These are phyloP conservation scores for Diplodus sargus DNA, from an alignment of 2,797 vertebrate species.

Conservation along the genomic window DNA sequence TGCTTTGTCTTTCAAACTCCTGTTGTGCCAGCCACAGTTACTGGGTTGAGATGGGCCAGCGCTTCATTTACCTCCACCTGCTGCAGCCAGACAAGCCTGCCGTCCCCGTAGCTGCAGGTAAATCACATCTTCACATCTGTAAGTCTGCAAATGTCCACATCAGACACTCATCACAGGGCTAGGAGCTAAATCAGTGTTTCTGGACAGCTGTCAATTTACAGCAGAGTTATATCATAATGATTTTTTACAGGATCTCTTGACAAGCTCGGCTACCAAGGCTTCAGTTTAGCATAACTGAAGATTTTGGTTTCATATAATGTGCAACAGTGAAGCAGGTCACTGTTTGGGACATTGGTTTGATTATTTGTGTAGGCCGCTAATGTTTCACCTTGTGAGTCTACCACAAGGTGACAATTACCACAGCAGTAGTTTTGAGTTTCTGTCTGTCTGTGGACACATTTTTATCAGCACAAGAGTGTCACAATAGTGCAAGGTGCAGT, in stretches of 20 bases:
- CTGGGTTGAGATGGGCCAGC: constrained; percentile 91
- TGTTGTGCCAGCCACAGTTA: constrained; percentile 88
- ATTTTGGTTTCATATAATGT: too few relatives aligned
- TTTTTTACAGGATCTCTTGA: background rate
- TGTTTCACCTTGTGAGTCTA: too few relatives aligned
- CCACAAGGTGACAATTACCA: too few relatives aligned
- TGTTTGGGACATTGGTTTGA: too few relatives aligned
- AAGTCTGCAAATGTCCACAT: background rate
- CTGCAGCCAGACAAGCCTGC: constrained; percentile 84
- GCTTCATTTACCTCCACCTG: constrained; percentile 85
- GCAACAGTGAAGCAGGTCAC: too few relatives aligned
- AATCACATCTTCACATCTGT: background rate
- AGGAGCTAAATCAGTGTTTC: background rate
- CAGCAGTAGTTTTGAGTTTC: too few relatives aligned
- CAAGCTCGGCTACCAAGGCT: too few relatives aligned
- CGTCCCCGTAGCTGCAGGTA: constrained; percentile 87
- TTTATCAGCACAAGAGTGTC: too few relatives aligned
- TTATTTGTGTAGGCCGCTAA: too few relatives aligned
- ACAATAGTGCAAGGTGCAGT: too few relatives aligned
- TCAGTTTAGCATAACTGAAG: background rate
- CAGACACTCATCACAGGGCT: background rate
- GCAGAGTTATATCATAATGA: background rate
- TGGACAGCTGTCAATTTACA: background rate
- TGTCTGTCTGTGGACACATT: too few relatives aligned
- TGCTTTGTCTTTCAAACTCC: background rate